Conservation (phyloP, 1,140 invertebrate species). For the Bombus huntii region DNA sequence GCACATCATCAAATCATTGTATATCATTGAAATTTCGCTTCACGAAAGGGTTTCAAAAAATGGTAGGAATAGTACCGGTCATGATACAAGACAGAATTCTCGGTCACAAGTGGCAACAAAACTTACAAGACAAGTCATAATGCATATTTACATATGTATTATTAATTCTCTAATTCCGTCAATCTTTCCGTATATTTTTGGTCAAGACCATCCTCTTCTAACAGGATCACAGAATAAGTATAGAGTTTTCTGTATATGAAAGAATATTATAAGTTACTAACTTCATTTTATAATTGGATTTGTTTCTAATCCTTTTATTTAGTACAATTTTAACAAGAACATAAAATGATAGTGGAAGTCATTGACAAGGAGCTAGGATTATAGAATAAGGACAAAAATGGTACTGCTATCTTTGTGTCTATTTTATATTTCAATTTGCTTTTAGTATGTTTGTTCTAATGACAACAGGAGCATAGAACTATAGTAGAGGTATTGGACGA, state of each 20-base stretch:
- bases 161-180: no score
- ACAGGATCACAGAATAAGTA: neutral
- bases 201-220: neutral
- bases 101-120: no score
- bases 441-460: neutral
- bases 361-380: neutral
- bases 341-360: neutral
- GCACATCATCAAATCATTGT: no score
- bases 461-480: neutral
- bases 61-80: no score
- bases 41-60: no score
- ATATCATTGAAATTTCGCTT: no score
- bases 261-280: neutral
- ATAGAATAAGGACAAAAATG: neutral
- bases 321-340: neutral
- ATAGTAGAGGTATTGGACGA: neutral
- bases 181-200: neutral
- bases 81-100: no score
- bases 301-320: neutral
- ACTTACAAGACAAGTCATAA: no score
- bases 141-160: no score
- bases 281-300: neutral
- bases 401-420: neutral
- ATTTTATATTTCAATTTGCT: neutral
- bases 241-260: neutral